Base-by-base conservation (phyloP, 1,140 invertebrate genomes). In the Drosophila virilis region DNA sequence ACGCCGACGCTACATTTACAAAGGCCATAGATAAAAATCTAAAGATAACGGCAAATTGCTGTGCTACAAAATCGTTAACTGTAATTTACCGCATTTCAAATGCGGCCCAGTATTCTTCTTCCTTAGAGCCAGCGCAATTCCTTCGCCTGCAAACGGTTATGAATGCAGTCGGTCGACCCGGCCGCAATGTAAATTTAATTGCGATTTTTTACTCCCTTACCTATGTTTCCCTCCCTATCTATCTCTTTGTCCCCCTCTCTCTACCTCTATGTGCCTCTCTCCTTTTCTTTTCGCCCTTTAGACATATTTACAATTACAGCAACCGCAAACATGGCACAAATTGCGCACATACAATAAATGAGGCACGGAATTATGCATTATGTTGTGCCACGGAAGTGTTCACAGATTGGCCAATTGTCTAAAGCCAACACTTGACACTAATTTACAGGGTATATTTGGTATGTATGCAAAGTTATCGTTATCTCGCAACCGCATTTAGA, bases 21-120 rank as follows among this genome's bases (percentile, higher is more conserved):
- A 89, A 78, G 69, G 45, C 84, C 77, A 77, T 66, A 80, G 84
- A 89, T 89, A 90, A 74, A 84, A 78, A 90, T 89, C 85, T 90
- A 55, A 35, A 80, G 84, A 89, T 89, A 89, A 89, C 46, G 64
- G 85, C 77, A 89, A 89, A 89, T 89, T 89, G 84, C 84, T 84
- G 80, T 80, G 84, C 85, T 89, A 89, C 85, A 89, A 89, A 89
- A 89, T 89, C 80, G 84, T 89, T 89, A 89, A 84, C 80, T 84
- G 84, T 89, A 89, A 89, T 89, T 89, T 89, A 89, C 80, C 80
- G 84, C 77, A 89, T 89, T 89, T 68, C 67, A 72, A 86, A 86
- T 66, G 84, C 67, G 68, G 64, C 74, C 65, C 62, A 74, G 62
- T 74, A 52, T 74, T 70, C 55, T 42, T 48, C 38, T 72, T 85